Base-by-base conservation (phyloP, 2,113 vertebrate genomes). In the Peromyscus leucopus region DNA sequence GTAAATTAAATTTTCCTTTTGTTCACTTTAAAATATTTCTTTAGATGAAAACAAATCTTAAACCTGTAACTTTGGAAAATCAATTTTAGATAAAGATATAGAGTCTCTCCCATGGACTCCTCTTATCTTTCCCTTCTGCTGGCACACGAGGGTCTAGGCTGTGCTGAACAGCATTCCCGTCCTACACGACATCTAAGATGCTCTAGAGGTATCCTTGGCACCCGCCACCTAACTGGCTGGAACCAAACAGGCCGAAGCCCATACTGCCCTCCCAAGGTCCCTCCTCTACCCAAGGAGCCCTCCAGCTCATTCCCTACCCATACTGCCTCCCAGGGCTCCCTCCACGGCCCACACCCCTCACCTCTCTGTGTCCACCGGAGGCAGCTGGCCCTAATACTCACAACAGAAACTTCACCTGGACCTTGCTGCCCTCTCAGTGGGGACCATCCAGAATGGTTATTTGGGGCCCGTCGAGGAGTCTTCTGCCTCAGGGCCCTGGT, bases 31-130 rank as follows among this genome's bases (percentile, higher is more conserved):
- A 65, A 83, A 78, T 55, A 76, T 65, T 69, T 79, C 36, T 91
- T 76, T 71, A 89, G 24, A 59, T 80, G 78, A 89, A 93, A 85
- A 94, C n/a, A 82, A 93, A 90, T 59, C 59, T 83, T 39, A 51
- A 78, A 84, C 39, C 39, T 15, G 22, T 16, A 48, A n/a, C 80
- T 92, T 61, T 42, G 36, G 22, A 71, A 91, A 65, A 42, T 48
- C 57, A 67, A 36, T 24, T 24, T 63, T 42, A 33, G 4, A 21
- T 2, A 36, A n/a, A 42, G 31, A 24, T 28, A 2, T 0, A 36
- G 92, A 51, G 13, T 28, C 63, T 39, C 36, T 59, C 61, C 59
- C 36, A 12, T 7, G 46, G 59, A 22, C 22, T 72, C 31, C 28
- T 15, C 8, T 46, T 13, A n/a, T 7, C 17, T 17, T 42, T 21